Evolutionary conservation across 2,888 invertebrate genomes (phyloP).

Genomic region (Andrena fulva): DNA sequence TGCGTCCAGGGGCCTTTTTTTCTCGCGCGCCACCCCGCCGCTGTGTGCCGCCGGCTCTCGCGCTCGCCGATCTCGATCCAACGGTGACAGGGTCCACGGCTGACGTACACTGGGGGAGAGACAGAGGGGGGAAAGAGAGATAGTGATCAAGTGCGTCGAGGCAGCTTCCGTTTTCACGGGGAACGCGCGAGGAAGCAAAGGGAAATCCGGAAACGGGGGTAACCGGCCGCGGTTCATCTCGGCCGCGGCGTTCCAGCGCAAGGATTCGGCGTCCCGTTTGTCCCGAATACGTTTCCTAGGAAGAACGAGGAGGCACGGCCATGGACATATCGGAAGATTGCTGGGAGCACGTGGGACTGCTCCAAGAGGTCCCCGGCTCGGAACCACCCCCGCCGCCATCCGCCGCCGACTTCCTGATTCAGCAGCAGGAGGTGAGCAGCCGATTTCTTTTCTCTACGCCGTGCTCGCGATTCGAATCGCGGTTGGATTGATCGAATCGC

Average conservation of each 20-base stretch:
- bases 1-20: constrained; percentile 32
- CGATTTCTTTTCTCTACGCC: constrained; percentile 34
- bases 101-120: neutral
- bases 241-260: constrained; percentile 2
- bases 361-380: constrained; percentile 81
- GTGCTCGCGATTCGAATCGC: neutral
- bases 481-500: neutral
- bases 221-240: neutral
- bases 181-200: neutral
- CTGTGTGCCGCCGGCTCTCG: constrained; percentile 15
- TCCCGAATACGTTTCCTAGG: neutral
- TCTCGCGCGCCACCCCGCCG: constrained; percentile 27
- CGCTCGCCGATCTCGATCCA: constrained; percentile 9
- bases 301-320: constrained; percentile 36
- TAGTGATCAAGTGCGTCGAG: constrained; percentile 28
- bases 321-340: constrained; percentile 84
- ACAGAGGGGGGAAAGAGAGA: neutral
- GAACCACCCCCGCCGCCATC: constrained; percentile 77
- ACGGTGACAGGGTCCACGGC: constrained; percentile 24
- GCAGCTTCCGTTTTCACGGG: neutral
- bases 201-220: neutral
- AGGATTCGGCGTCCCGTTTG: constrained; percentile 17
- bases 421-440: constrained; percentile 80
- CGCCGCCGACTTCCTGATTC: constrained; percentile 78
- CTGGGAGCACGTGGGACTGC: constrained; percentile 84